Evolutionary conservation across 2,888 invertebrate species (phyloP), one percentile per base, ranked within the genome.

Genomic region (Helleia helle): DNA sequence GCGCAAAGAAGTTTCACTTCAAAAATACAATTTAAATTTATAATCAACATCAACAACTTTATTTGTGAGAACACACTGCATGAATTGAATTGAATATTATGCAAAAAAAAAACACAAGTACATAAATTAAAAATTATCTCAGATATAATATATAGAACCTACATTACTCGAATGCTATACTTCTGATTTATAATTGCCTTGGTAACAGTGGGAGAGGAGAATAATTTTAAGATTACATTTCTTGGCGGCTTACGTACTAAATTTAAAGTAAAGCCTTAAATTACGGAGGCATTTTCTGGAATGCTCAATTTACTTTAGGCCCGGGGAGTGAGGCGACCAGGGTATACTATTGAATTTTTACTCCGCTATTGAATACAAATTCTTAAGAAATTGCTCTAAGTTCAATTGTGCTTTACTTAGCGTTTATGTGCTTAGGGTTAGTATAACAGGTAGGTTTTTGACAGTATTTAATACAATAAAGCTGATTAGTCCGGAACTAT

Each of bases 221-320:
- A 67, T 66, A 67, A 67, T 68, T 68, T 61, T 57, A 47, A 65
- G 71, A 73, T 75, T 72, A 71, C 72, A 74, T 77, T 73, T 71
- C 69, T 70, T 67, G 60, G 60, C 59, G 68, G 69, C 68, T 73
- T 74, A 69, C 64, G 65, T 65, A 70, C 62, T 70, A 72, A 79
- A 76, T 76, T 73, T 66, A 58, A 60, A 70, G 66, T 65, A 63
- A 65, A 66, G 64, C 67, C 59, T 55, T 48, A 69, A 73, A 79
- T 77, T 71, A 71, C 75, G 57, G 63, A 59, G 63, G 67, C 67
- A 66, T 74, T 77, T 64, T 59, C 60, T 52, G 62, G 65, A 75
- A 75, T 71, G 71, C 72, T 76, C 75, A 74, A 76, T 79, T 77
- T 76, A 67, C 66, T 66, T 57, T 58, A 50, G 64, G 56, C 62